Conservation (phyloP, 2,888 invertebrate genomes). For the Macrosoma leucophasiata region DNA sequence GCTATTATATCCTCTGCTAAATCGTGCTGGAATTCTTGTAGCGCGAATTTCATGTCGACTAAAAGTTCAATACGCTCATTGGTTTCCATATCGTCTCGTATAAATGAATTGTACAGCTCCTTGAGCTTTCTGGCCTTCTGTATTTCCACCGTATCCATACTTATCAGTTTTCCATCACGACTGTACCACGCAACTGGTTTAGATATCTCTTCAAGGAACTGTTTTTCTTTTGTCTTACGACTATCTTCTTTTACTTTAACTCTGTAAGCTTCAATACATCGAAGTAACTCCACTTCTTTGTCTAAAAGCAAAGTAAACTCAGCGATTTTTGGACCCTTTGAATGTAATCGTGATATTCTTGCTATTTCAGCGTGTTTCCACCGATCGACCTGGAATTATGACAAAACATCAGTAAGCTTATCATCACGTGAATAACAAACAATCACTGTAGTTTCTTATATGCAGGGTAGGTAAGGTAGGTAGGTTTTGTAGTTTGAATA, state of each 20-base stretch:
- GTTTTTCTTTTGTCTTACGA: slow-evolving; percentile 75
- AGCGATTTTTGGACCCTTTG: slow-evolving; percentile 81
- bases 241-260: slow-evolving; percentile 76
- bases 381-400: slow-evolving; percentile 78
- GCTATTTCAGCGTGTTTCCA: slow-evolving; percentile 80
- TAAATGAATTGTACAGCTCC: slow-evolving; percentile 82
- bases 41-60: slow-evolving; percentile 80
- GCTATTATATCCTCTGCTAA: slow-evolving; percentile 75
- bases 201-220: slow-evolving; percentile 80
- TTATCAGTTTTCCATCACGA: slow-evolving; percentile 80
- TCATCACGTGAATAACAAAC: too few species aligned
- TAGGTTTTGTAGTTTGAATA: too few species aligned
- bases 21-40: slow-evolving; percentile 76
- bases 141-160: slow-evolving; percentile 88
- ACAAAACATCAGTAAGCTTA: too few species aligned
- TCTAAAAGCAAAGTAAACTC: slow-evolving; percentile 82
- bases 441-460: too few species aligned
- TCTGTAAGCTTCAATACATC: slow-evolving; percentile 81
- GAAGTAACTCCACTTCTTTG: slow-evolving; percentile 82
- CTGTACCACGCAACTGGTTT: slow-evolving; percentile 86
- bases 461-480: too few species aligned
- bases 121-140: slow-evolving; percentile 86
- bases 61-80: slow-evolving; percentile 83
- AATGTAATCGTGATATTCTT: slow-evolving; percentile 77
- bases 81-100: slow-evolving; percentile 71